Percentiles rank a stretch among this genome's conserved stretches.
phyloP scores from a whole-genome alignment of 2,797 vertebrate genomes.

The Centroberyx gerrardi region DNA sequence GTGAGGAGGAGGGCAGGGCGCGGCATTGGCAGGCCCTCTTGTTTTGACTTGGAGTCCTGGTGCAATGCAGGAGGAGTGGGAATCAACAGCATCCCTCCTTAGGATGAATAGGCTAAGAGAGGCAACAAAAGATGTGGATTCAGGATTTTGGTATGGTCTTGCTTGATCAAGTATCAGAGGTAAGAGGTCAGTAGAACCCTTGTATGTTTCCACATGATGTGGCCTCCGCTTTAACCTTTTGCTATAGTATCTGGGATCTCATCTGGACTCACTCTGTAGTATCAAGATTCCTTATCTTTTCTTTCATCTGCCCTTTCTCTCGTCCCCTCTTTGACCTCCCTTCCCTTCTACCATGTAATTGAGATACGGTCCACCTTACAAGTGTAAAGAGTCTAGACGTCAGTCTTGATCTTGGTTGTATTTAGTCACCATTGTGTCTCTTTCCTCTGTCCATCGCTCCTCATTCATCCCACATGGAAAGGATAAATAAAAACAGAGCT shows the following conservation, averaged over 20 bases:
- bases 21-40: conserved; percentile 62
- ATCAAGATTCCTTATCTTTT: neutral
- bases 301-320: neutral
- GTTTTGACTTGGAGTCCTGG: conserved; percentile 61
- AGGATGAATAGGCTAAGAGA: conserved; percentile 16
- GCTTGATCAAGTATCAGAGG: neutral
- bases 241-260: neutral
- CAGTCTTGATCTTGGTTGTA: neutral
- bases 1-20: conserved; percentile 53
- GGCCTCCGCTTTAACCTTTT: neutral
- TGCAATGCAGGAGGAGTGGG: conserved; percentile 59
- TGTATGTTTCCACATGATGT: neutral
- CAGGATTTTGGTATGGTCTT: conserved; percentile 12
- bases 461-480: conserved; percentile 12
- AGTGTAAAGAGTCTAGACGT: conserved; percentile 14
- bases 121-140: conserved; percentile 1
- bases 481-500: conserved; percentile 58
- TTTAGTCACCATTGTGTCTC: neutral
- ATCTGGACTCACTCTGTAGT: neutral
- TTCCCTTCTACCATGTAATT: neutral
- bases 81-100: conserved; percentile 27
- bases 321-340: neutral
- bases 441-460: conserved; percentile 1
- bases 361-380: conserved; percentile 3
- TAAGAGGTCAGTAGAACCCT: neutral